Evolutionary conservation across 2,888 invertebrate species (phyloP).

Genomic region (Meta bourneti): DNA sequence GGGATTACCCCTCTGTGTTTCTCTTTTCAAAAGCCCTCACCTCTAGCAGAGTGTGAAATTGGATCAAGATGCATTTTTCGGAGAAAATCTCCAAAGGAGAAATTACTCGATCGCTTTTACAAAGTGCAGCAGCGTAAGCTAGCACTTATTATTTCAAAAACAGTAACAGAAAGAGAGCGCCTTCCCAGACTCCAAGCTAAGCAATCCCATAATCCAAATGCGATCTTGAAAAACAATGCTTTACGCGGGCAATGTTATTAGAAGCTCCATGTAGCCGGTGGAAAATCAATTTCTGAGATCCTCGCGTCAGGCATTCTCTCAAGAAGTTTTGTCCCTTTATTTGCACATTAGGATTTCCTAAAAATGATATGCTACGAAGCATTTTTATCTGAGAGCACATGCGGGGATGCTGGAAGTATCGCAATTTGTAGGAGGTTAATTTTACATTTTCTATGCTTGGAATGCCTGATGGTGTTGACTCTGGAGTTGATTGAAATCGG

Average conservation of each 20-base stretch:
- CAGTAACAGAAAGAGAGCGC: not conserved
- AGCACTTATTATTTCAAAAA: slow-evolving; percentile 23
- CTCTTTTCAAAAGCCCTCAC: not conserved
- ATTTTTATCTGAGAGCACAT: not conserved
- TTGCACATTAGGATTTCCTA: slow-evolving; percentile 45
- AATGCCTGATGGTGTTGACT: not conserved
- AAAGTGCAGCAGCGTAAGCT: slow-evolving; percentile 36
- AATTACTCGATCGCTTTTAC: slow-evolving; percentile 63
- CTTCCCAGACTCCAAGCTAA: not conserved
- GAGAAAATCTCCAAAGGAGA: slow-evolving; percentile 23
- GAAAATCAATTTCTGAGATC: slow-evolving; percentile 48
- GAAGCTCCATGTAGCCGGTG: not conserved
- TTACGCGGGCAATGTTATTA: slow-evolving; percentile 29
- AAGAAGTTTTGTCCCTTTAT: slow-evolving; percentile 40
- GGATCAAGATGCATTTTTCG: slow-evolving; percentile 61
- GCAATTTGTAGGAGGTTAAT: not conserved
- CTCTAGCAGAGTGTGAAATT: slow-evolving; percentile 48
- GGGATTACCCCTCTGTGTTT: slow-evolving; percentile 17
- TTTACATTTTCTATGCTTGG: not conserved
- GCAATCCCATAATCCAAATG: slow-evolving; percentile 44
- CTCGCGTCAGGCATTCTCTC: not conserved
- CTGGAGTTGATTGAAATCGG: not conserved
- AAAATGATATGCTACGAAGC: slow-evolving; percentile 4
- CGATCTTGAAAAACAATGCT: slow-evolving; percentile 33
- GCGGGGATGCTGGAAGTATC: not conserved